Base-by-base conservation (phyloP, 2,888 invertebrate genomes). In the Eristalis intricaria region DNA sequence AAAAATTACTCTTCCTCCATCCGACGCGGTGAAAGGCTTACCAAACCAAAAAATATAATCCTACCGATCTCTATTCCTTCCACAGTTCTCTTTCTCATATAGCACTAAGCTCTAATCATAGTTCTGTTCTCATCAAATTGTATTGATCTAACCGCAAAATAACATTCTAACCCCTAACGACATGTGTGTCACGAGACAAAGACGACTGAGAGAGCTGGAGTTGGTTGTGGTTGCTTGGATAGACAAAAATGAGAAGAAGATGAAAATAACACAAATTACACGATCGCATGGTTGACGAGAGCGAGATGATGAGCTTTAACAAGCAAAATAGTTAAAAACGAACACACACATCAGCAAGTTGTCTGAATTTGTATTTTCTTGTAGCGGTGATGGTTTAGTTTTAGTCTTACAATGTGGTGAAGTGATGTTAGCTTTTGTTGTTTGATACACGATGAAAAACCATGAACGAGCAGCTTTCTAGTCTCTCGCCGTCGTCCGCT, bases 21-120 rank as follows among this genome's bases (percentile, higher is more conserved):
- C 69, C 69, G 58, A 64, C 69, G 63, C 69, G 81, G 81, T 81
- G 81, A 81, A 63, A 69, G 75, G 75, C 61, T 58, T 60, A 66
- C 63, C 43, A 38, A 65, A 32, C 8, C 5, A 29, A 64, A 70
- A 50, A 56, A 69, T 26, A 29, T 50, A 70, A 38, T 43, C n/a
- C 65, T 65, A 29, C 22, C 65, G 56, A 78, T 56, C 35, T 56
- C 35, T 23, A 15, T 43, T 60, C 56, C 40, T 64, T 71, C 32
- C 56, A 63, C 50, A 19, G 40, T 40, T 26, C 15, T 68, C 22
- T 60, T 15, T 60, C 35, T 75, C 29, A 50, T 69, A 40, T 81
- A 75, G 81, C 75, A 69, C 69, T 69, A 23, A 60, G 60, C 15
- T 11, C 15, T 60, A 50, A 50, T 50, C 50, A 50, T 19, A 50